These are phyloP conservation scores for Bellardia pandia DNA, from an alignment of 2,888 invertebrate species.

Conservation along the genomic window DNA sequence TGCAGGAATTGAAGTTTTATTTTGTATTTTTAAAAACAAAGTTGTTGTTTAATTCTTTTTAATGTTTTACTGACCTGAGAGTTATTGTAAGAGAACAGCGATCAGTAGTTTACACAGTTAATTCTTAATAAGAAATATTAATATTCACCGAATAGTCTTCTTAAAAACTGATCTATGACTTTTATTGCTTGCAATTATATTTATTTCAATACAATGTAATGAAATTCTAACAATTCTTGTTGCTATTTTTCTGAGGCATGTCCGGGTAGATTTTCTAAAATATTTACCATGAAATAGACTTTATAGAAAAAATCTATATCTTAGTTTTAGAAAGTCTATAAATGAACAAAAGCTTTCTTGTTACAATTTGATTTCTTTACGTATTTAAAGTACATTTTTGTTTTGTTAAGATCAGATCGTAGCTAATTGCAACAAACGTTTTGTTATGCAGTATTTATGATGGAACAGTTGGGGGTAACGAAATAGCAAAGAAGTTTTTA, in stretches of 20 bases:
- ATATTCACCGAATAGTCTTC: too few species aligned
- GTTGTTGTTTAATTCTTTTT: too few species aligned
- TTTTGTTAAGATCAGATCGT: conserved; percentile 48
- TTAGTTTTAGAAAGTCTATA: conserved; percentile 18
- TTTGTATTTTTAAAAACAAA: too few species aligned
- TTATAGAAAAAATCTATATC: conserved; percentile 1
- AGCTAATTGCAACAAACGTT: conserved; percentile 65
- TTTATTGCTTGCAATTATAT: too few species aligned
- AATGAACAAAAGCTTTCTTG: conserved; percentile 38
- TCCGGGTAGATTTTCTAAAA: background rate
- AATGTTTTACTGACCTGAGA: too few species aligned
- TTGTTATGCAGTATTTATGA: conserved; percentile 17
- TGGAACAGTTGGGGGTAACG: background rate
- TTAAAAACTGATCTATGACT: too few species aligned
- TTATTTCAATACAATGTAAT: background rate
- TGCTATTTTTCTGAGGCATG: conserved; percentile 9
- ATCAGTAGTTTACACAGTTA: too few species aligned
- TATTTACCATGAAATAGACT: conserved; percentile 53
- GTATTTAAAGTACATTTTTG: conserved; percentile 8
- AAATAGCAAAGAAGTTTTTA: background rate
- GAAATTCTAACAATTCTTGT: conserved; percentile 8
- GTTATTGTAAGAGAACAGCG: too few species aligned
- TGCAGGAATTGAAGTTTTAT: too few species aligned
- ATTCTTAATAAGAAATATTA: too few species aligned
- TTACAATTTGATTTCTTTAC: conserved; percentile 59